Conservation (phyloP, 1,140 invertebrate species). For the Macrobrachium nipponense region DNA sequence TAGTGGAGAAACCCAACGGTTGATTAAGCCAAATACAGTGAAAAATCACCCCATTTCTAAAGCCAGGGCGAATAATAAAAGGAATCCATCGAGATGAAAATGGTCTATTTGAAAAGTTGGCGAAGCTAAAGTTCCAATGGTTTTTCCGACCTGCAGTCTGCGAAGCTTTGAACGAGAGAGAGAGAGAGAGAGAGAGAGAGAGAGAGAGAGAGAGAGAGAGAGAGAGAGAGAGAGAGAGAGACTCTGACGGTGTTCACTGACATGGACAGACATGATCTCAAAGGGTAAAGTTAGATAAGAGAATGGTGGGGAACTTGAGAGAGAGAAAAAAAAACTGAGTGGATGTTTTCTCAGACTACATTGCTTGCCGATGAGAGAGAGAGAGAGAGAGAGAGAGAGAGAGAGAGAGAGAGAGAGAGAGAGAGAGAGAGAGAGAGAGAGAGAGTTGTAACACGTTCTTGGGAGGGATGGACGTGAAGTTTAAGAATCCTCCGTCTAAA, state of each 20-base stretch:
- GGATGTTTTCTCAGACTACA: not conserved
- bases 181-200: constrained; percentile 32
- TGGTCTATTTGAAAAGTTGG: no score
- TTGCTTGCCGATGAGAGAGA: not conserved
- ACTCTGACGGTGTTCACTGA: not conserved
- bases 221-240: constrained; percentile 32
- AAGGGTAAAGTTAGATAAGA: not conserved
- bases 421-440: constrained; percentile 40
- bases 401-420: constrained; percentile 22
- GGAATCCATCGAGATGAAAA: no score
- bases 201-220: constrained; percentile 32
- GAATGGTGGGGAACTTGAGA: not conserved
- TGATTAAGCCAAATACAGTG: no score
- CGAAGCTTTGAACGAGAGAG: not conserved
- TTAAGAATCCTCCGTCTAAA: not conserved
- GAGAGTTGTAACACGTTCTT: not conserved
- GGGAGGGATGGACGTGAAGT: not conserved
- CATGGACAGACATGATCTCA: no score
- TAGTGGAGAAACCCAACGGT: no score
- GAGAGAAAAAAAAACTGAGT: no score
- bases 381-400: constrained; percentile 29
- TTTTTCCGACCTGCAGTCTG: no score
- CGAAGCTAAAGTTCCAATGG: no score
- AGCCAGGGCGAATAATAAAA: no score
- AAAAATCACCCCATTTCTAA: no score